Conservation (phyloP, 2,113 vertebrate genomes). For the Oryzias curvinotus region DNA sequence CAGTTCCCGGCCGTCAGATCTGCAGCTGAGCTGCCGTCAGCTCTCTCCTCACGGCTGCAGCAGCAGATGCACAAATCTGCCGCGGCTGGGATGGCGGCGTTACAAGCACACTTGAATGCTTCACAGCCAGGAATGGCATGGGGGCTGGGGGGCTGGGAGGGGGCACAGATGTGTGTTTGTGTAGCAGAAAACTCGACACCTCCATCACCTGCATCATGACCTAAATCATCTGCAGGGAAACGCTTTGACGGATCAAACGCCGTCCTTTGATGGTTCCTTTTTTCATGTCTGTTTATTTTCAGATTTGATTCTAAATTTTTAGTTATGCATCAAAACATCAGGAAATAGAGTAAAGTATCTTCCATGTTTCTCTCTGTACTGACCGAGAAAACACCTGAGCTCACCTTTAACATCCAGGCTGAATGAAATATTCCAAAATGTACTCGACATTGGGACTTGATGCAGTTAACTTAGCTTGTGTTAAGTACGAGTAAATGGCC, state of each 20-base stretch:
- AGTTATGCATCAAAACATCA: too few species aligned
- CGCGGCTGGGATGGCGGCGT: conserved; percentile 7
- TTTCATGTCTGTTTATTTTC: too few species aligned
- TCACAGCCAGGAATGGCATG: conserved; percentile 11
- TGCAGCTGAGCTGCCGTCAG: conserved; percentile 37
- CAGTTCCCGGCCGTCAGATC: conserved; percentile 27
- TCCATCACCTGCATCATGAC: conserved; percentile 14
- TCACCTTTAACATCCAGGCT: too few species aligned
- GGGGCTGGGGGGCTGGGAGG: background rate
- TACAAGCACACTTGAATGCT: background rate
- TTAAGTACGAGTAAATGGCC: too few species aligned
- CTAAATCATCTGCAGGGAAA: background rate
- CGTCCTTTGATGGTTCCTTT: background rate
- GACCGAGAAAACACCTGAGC: too few species aligned
- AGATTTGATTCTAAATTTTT: too few species aligned
- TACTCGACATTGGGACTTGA: too few species aligned
- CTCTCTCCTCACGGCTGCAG: conserved; percentile 5
- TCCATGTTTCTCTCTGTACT: too few species aligned
- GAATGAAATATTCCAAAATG: too few species aligned
- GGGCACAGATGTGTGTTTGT: conserved; percentile 1
- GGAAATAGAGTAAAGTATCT: too few species aligned
- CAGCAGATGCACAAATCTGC: conserved; percentile 34
- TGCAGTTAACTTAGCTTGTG: too few species aligned
- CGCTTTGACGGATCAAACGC: background rate
- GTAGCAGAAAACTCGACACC: conserved; percentile 11